These are phyloP conservation scores for Rhizoglyphus robini DNA, from an alignment of 1,140 invertebrate genomes.

Conservation along the genomic window DNA sequence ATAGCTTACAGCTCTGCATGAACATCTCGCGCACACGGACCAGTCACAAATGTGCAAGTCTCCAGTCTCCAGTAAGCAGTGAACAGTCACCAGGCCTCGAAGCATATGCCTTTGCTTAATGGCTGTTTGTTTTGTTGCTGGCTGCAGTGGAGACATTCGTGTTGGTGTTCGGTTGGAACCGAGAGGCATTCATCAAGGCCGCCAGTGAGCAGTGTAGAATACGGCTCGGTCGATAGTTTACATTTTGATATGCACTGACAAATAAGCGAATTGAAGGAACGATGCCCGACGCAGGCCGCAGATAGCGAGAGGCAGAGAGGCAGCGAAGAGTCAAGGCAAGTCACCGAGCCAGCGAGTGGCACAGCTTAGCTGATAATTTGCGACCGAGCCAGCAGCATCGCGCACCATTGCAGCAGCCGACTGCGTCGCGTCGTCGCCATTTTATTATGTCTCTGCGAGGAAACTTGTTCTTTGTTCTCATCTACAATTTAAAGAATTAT, in stretches of 20 bases:
- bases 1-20: too few relatives aligned
- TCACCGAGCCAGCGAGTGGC: background rate
- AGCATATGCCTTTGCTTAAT: too few relatives aligned
- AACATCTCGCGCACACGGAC: too few relatives aligned
- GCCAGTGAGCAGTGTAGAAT: too few relatives aligned
- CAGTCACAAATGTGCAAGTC: too few relatives aligned
- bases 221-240: too few relatives aligned
- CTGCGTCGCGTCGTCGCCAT: conserved; percentile 5
- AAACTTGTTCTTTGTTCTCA: background rate
- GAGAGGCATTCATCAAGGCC: too few relatives aligned
- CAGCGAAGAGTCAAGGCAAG: background rate
- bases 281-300: background rate
- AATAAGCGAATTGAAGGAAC: background rate
- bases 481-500: background rate
- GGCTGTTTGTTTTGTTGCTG: too few relatives aligned
- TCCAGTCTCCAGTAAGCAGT: too few relatives aligned
- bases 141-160: too few relatives aligned
- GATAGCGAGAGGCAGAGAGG: background rate
- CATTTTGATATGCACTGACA: conserved; percentile 1
- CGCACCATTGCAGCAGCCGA: background rate
- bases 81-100: too few relatives aligned
- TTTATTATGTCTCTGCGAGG: conserved; percentile 8
- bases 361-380: background rate
- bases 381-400: background rate
- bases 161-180: too few relatives aligned